Conservation (phyloP, 2,888 invertebrate species). For the Euclidia mi region DNA sequence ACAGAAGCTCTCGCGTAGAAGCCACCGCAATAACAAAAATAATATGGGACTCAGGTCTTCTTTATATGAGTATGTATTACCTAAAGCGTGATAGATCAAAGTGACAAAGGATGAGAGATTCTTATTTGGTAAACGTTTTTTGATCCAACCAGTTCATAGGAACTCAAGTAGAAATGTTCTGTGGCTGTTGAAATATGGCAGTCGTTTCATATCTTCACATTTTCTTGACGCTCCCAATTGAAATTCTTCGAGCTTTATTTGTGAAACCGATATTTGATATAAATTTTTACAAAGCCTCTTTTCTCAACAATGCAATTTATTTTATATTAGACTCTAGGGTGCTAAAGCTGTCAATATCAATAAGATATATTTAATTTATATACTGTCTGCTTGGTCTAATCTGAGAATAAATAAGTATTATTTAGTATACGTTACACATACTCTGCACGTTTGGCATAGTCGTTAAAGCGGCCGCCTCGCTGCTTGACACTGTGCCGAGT, state of each 20-base stretch:
- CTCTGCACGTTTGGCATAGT: too few relatives aligned
- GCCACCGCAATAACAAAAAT: neutral
- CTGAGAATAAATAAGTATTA: too few relatives aligned
- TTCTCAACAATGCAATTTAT: slow-evolving; percentile 8
- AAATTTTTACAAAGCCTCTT: slow-evolving; percentile 14
- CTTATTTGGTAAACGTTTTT: slow-evolving; percentile 52
- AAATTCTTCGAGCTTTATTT: slow-evolving; percentile 37
- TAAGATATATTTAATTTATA: too few relatives aligned
- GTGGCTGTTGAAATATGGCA: slow-evolving; percentile 54
- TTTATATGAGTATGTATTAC: slow-evolving; percentile 16
- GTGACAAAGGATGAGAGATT: slow-evolving; percentile 33
- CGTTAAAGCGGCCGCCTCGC: too few relatives aligned
- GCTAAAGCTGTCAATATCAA: too few relatives aligned
- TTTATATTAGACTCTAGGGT: too few relatives aligned
- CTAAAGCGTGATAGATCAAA: slow-evolving; percentile 29
- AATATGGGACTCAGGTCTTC: slow-evolving; percentile 10
- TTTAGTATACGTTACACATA: too few relatives aligned
- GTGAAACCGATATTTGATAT: slow-evolving; percentile 20
- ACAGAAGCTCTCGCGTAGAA: too few relatives aligned
- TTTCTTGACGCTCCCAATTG: slow-evolving; percentile 53
- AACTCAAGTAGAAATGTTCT: slow-evolving; percentile 32
- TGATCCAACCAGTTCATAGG: slow-evolving; percentile 46
- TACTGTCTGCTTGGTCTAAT: too few relatives aligned
- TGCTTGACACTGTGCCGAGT: too few relatives aligned
- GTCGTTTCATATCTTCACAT: slow-evolving; percentile 55